These are phyloP conservation scores for Phrynocephalus vlangalii DNA, from an alignment of 2,797 vertebrate genomes.

Conservation along the genomic window DNA sequence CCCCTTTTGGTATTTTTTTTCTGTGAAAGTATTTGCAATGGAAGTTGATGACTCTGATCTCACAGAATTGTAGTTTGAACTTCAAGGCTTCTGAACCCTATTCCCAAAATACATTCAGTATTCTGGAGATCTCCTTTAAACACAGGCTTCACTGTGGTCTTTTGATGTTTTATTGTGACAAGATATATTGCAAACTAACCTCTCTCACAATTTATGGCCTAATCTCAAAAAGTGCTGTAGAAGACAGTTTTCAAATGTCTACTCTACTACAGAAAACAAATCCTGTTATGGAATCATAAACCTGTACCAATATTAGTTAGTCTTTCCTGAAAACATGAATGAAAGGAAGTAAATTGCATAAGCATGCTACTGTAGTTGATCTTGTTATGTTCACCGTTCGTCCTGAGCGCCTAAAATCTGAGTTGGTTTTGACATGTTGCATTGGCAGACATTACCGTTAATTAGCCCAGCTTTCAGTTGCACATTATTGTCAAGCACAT, in stretches of 20 bases:
- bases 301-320: background rate
- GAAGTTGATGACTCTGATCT: too few relatives aligned
- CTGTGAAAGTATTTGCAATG: too few relatives aligned
- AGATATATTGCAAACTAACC: background rate
- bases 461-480: constrained; percentile 50
- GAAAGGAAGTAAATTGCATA: constrained; percentile 40
- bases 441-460: constrained; percentile 39
- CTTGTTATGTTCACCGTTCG: constrained; percentile 40
- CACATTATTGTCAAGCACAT: constrained; percentile 26
- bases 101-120: too few relatives aligned
- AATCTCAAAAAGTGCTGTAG: constrained; percentile 40
- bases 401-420: constrained; percentile 35
- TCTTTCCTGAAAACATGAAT: constrained; percentile 13
- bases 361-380: background rate
- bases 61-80: too few relatives aligned
- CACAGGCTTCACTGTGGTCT: too few relatives aligned
- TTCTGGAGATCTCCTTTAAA: too few relatives aligned
- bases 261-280: constrained; percentile 34
- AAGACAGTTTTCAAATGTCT: constrained; percentile 44
- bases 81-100: too few relatives aligned
- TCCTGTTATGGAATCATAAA: constrained; percentile 37
- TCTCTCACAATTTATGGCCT: constrained; percentile 19
- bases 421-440: constrained; percentile 38
- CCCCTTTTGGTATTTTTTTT: background rate
- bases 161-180: background rate